Percentiles rank a stretch among this genome's conserved stretches.
phyloP scores from a whole-genome alignment of 2,797 vertebrate genomes.

The Pangasius larnaudii region DNA sequence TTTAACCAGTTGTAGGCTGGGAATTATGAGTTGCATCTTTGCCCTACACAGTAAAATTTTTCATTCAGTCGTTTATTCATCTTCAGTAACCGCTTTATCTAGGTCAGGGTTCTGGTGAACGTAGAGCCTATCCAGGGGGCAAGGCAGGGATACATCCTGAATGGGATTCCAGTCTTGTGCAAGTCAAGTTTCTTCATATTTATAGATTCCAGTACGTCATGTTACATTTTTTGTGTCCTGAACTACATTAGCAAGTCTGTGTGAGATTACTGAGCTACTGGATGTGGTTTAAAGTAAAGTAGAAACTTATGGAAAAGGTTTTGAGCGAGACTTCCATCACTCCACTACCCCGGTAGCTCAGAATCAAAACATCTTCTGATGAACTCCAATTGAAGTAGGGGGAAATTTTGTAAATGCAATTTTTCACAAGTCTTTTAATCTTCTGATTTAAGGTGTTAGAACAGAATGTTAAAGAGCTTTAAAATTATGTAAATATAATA shows the following conservation, averaged over 20 bases:
- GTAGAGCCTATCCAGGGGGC: neutral
- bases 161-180: neutral
- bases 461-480: neutral
- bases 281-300: neutral
- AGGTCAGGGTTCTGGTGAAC: neutral
- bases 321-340: neutral
- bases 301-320: neutral
- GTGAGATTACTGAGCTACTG: too few species aligned
- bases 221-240: neutral
- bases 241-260: neutral
- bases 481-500: neutral
- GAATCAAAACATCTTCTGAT: neutral
- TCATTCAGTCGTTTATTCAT: neutral
- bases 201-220: neutral
- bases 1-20: neutral
- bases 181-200: neutral
- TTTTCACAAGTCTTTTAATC: conserved; percentile 15
- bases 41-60: neutral
- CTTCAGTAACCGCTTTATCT: neutral
- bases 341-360: neutral
- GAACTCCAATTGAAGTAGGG: neutral
- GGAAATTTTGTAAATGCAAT: neutral
- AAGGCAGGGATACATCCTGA: neutral
- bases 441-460: neutral
- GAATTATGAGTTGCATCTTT: neutral